Evolutionary conservation across 2,113 vertebrate genomes (phyloP), one percentile per base, ranked within the genome.

Genomic region (Phaethornis superciliosus): DNA sequence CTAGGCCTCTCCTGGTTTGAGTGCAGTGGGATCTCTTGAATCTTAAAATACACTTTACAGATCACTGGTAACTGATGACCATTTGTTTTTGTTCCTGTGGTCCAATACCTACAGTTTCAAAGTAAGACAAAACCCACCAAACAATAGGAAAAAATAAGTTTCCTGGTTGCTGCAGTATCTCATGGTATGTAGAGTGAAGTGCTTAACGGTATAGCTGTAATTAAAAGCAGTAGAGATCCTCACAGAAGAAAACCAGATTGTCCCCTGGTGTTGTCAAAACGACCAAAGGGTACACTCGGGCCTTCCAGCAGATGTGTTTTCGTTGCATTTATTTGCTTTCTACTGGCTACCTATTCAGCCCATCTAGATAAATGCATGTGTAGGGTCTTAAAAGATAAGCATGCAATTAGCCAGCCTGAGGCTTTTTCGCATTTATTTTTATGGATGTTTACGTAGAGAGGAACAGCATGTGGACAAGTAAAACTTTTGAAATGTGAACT

Each of bases 341-440:
- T 16, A 18, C 13, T 4, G 42, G 8, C 33, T 42, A 11, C 27
- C 7, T 12, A 3, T 21, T 22, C 4, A 0, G 7, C 68, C 23
- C 56, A 7, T 12, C 16, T 8, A 23, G 54, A 4, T 15, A 58
- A 42, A 22, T 2, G 20, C 15, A 12, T 1, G 7, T 10, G 5
- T n/a, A 32, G 16, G 14, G 20, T 6, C 65, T 22, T 13, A 7
- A 56, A 71, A 18, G 42, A 11, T 2, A 30, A 35, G 6, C 2
- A 15, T 4, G 2, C 32, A 24, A 65, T 28, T 27, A 44, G 9
- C 44, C 52, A 44, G 7, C 4, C 3, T 16, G 4, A 7, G 28
- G 3, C 46, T 15, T 35, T 11, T 27, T 56, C 16, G 13, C 10
- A 40, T 56, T 28, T 59, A 14, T 12, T 15, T 32, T 30, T 2